phyloP scores from a whole-genome alignment of 2,797 vertebrate genomes.

The Heteromormyrus szaboi region DNA sequence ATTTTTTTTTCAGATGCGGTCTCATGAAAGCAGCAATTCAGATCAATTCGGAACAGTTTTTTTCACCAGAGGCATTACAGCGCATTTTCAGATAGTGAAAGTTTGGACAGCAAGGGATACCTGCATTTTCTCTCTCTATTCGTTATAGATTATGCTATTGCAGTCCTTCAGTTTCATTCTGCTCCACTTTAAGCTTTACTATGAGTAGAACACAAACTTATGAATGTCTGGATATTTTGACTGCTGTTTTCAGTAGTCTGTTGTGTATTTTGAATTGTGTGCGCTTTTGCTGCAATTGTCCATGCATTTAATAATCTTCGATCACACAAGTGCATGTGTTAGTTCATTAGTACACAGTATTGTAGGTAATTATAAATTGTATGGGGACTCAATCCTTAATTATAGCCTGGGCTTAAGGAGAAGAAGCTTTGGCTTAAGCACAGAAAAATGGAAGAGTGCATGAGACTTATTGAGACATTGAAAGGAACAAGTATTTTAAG shows the following conservation, averaged over 20 bases:
- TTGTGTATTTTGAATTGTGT: background rate
- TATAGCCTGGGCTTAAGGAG: background rate
- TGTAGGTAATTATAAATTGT: background rate
- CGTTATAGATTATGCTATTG: background rate
- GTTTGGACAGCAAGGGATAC: background rate
- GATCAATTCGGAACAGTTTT: background rate
- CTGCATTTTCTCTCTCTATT: background rate
- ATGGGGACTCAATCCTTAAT: background rate
- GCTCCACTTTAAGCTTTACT: background rate
- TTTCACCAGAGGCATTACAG: background rate
- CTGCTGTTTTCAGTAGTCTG: background rate
- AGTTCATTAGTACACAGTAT: background rate
- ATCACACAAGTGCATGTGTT: background rate
- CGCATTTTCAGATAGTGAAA: background rate
- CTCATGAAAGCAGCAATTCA: background rate
- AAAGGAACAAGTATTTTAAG: background rate
- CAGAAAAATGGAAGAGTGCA: background rate
- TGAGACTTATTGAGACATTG: background rate
- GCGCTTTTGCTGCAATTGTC: background rate
- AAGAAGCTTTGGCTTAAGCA: background rate
- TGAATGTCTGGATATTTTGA: background rate
- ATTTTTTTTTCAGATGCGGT: background rate
- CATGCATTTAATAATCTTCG: background rate
- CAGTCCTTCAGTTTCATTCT: background rate
- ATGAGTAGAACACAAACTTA: background rate